phyloP scores from a whole-genome alignment of 2,888 invertebrate genomes.

The Smittia sp. region DNA sequence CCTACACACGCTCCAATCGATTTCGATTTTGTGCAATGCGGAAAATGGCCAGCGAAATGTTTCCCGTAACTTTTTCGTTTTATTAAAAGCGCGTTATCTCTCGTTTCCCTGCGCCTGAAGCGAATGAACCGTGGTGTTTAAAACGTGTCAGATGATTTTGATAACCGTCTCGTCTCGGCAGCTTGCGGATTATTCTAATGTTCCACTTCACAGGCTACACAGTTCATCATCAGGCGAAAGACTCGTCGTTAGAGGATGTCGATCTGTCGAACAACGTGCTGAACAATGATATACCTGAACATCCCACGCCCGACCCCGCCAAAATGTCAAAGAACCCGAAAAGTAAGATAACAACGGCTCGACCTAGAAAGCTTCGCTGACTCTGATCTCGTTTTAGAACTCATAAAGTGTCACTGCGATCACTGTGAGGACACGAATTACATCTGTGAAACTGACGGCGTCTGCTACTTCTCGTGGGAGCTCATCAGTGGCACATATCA shows the following conservation, averaged over 20 bases:
- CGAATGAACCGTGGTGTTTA: too few species aligned
- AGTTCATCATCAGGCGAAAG: neutral
- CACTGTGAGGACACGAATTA: conserved; percentile 70
- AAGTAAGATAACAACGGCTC: conserved; percentile 28
- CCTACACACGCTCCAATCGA: neutral
- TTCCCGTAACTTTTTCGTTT: too few species aligned
- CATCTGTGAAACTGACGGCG: conserved; percentile 86
- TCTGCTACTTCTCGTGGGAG: conserved; percentile 78
- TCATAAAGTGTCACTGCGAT: conserved; percentile 79
- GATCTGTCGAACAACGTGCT: neutral
- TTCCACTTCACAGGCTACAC: neutral
- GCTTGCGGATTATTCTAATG: too few species aligned
- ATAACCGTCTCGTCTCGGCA: too few species aligned
- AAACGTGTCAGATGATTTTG: too few species aligned
- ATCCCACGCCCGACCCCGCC: conserved; percentile 20
- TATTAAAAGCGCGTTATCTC: too few species aligned
- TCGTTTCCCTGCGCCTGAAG: too few species aligned
- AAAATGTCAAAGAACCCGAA: conserved; percentile 21
- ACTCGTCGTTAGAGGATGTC: neutral
- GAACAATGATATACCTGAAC: conserved; percentile 13
- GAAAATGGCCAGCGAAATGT: neutral
- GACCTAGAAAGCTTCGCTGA: conserved; percentile 2
- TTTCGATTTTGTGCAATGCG: neutral
- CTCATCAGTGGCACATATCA: conserved; percentile 59
- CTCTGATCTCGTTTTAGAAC: conserved; percentile 45